Evolutionary conservation across 1,140 invertebrate genomes (phyloP).

Genomic region (Drosophila subpulchrella): DNA sequence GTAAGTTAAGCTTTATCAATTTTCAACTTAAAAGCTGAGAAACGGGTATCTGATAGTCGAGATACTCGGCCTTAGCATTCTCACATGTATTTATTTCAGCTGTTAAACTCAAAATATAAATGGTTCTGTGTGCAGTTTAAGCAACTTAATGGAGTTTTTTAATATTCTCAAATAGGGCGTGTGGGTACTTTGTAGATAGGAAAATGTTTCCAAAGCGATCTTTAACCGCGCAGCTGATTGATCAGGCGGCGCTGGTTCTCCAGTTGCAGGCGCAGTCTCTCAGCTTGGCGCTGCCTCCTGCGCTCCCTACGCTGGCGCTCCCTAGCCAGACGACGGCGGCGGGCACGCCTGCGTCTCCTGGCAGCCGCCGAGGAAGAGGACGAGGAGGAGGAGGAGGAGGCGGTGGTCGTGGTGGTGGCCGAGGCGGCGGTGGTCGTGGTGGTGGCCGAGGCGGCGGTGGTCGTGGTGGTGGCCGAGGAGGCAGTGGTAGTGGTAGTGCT

Average conservation of each 20-base stretch:
- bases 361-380: conserved; percentile 21
- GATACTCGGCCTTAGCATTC: no score
- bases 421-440: conserved; percentile 2
- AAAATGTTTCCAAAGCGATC: not conserved
- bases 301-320: conserved; percentile 17
- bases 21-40: no score
- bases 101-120: no score
- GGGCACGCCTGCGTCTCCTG: conserved; percentile 22
- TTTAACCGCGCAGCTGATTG: conserved; percentile 15
- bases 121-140: no score
- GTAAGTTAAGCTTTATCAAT: no score
- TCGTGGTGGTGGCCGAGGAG: not conserved
- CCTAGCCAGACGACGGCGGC: conserved; percentile 31
- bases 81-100: no score
- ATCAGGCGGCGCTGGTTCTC: conserved; percentile 20
- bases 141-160: no score
- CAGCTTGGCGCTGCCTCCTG: conserved; percentile 8
- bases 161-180: not conserved
- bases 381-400: conserved; percentile 11
- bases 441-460: not conserved
- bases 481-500: not conserved
- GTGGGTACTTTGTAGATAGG: not conserved
- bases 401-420: not conserved
- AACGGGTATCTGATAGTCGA: no score
- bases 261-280: conserved; percentile 6